Base-by-base conservation (phyloP, 2,797 vertebrate species). In the Prionace glauca region DNA sequence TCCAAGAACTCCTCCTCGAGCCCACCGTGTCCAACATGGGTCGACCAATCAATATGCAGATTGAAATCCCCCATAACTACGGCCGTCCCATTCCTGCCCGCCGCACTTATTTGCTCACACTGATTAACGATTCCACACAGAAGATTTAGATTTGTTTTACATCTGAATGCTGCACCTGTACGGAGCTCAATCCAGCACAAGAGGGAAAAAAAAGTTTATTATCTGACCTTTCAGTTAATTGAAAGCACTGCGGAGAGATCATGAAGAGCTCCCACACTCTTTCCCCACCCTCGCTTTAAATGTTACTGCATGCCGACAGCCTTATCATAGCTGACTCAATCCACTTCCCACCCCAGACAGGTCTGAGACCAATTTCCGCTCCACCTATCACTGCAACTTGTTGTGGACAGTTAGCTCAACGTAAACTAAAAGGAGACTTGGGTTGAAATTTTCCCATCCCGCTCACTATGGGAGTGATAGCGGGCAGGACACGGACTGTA, bases 171-270 rank as follows among this genome's bases (percentile, higher is more conserved):
- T n/a, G 69, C 18, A 36, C 20, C 3, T 92, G 62, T 36, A 20
- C 2, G 2, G n/a, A 92, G 65, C 36, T 92, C 32, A 92, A 9
- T 92, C 41, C 71, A 77, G 24, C 93, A 26, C 14, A 32, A 60
- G 71, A 20, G 41, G 3, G n/a, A 14, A 14, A n/a, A 77, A 77
- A 56, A 60, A 12, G 14, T 77, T 56, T 50, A 50, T 72, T 12
- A 56, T 94, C 74, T 95, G 71, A 74, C 71, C 36, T 95, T 74
- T 50, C 14, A 95, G 11, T 1, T 69, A 94, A 94, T 94, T 94
- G 67, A 41, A 94, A 69, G 50, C 50, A 65, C 90, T 41, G 90
- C 90, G 41, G 36, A 69, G 32, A 69, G n/a, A 69, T 69, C 16
- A 32, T 14, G 18, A 4, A 36, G 65, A 36, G 65, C 65, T 22